These are phyloP conservation scores for Ophion ellenae DNA, from an alignment of 2,888 invertebrate species.

Conservation along the genomic window DNA sequence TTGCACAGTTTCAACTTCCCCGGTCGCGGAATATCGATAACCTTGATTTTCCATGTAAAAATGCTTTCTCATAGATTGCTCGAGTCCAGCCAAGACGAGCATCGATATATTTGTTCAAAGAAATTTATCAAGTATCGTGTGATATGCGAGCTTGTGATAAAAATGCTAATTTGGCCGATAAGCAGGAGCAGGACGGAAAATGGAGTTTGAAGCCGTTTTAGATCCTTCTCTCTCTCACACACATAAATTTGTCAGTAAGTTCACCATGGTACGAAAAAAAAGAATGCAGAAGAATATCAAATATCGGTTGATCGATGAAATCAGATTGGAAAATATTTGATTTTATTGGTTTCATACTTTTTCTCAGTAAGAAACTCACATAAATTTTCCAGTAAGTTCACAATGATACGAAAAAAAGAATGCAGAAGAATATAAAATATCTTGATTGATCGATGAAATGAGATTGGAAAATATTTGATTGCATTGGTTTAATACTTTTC, in stretches of 20 bases:
- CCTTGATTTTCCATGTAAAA: slow-evolving; percentile 9
- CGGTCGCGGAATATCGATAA: slow-evolving; percentile 32
- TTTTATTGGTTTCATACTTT: background rate
- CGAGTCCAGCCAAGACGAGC: background rate
- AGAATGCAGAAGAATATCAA: background rate
- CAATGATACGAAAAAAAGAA: background rate
- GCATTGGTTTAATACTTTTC: background rate
- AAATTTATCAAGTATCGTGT: background rate
- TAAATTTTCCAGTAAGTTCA: no score
- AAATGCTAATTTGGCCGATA: background rate
- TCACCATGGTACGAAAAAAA: background rate
- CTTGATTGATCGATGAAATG: background rate
- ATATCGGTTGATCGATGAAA: background rate
- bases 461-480: background rate
- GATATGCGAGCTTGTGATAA: background rate
- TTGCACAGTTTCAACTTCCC: slow-evolving; percentile 14
- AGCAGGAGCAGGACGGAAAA: background rate
- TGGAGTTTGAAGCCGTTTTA: background rate
- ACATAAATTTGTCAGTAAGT: no score
- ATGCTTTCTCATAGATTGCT: slow-evolving; percentile 9
- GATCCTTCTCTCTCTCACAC: background rate
- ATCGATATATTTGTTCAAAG: background rate
- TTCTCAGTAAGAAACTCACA: no score
- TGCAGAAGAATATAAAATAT: background rate
- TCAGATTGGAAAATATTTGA: background rate